Evolutionary conservation across 1,140 invertebrate species (phyloP).

Genomic region (Leptinotarsa defecta): DNA sequence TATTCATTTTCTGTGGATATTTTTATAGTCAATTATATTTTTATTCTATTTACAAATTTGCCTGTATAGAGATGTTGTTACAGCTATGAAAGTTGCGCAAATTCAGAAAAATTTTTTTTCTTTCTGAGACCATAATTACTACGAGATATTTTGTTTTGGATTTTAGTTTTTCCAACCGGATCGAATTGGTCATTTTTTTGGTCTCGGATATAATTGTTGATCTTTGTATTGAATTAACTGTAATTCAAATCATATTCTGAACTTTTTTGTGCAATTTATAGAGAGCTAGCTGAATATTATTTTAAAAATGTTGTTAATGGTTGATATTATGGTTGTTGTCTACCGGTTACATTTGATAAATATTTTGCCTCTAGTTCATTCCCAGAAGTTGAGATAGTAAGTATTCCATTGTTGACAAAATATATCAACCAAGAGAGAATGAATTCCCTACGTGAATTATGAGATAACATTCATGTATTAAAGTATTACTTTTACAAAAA

Average conservation of each 20-base stretch:
- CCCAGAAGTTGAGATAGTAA: not conserved
- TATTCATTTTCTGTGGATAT: not conserved
- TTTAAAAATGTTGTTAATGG: constrained; percentile 6
- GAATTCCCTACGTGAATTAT: too few relatives aligned
- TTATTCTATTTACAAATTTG: not conserved
- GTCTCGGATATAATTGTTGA: not conserved
- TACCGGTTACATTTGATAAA: constrained; percentile 3
- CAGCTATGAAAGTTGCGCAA: constrained; percentile 5
- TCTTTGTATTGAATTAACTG: not conserved
- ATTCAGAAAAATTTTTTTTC: not conserved
- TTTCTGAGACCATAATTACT: not conserved
- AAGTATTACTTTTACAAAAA: too few relatives aligned
- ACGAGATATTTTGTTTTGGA: too few relatives aligned
- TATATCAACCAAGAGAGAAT: not conserved
- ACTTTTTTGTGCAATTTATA: not conserved
- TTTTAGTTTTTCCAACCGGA: too few relatives aligned
- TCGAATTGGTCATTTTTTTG: not conserved
- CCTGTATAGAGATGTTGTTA: not conserved
- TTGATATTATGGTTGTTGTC: constrained; percentile 3
- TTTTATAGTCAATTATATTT: constrained; percentile 4
- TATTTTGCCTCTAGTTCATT: constrained; percentile 1
- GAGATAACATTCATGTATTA: too few relatives aligned
- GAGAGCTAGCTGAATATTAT: not conserved
- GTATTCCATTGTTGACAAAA: constrained; percentile 1
- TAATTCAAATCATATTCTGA: not conserved